Evolutionary conservation across 2,797 vertebrate species (phyloP).

Genomic region (Anguilla megastoma): DNA sequence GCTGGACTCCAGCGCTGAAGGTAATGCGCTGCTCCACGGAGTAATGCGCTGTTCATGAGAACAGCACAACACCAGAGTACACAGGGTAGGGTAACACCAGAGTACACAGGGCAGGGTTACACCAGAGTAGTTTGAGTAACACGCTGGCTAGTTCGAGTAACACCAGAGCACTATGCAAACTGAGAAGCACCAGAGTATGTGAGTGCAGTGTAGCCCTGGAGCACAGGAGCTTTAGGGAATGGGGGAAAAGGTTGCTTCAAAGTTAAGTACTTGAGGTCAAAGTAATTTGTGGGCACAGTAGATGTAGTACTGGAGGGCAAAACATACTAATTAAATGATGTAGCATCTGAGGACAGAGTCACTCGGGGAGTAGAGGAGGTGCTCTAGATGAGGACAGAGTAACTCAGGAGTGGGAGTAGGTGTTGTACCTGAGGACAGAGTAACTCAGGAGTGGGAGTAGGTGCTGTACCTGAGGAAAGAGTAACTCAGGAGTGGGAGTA

Average conservation of each 20-base stretch:
- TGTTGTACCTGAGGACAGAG: neutral
- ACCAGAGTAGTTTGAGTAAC: neutral
- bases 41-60: neutral
- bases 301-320: neutral
- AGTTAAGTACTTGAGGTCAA: neutral
- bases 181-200: neutral
- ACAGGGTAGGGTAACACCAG: too few relatives aligned
- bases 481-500: neutral
- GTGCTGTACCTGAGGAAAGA: neutral
- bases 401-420: neutral
- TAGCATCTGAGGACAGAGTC: neutral
- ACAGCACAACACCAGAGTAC: neutral
- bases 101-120: neutral
- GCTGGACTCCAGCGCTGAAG: conserved; percentile 93
- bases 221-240: neutral
- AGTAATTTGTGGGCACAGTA: neutral
- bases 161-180: neutral
- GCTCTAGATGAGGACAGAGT: neutral
- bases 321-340: neutral
- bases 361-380: neutral
- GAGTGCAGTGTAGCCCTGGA: neutral
- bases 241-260: neutral
- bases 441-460: neutral
- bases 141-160: neutral
- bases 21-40: conserved; percentile 56